phyloP scores from a whole-genome alignment of 2,797 vertebrate species.

The Apogon talboti region DNA sequence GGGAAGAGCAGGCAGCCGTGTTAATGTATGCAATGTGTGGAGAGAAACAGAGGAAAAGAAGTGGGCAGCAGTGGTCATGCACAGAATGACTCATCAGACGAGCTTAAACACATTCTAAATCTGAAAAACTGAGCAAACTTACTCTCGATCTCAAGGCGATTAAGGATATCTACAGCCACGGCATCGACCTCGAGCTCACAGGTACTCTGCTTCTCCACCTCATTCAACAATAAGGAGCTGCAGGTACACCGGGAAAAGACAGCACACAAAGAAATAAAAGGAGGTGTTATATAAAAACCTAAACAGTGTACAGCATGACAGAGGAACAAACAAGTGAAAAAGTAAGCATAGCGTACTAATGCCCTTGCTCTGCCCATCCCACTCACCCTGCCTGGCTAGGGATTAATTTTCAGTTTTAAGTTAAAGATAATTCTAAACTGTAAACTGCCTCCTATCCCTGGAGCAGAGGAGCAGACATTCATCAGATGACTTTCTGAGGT shows the following conservation, averaged over 20 bases:
- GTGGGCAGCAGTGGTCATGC: slow-evolving; percentile 1
- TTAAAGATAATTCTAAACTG: too few species aligned
- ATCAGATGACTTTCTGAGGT: too few species aligned
- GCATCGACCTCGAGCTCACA: slow-evolving; percentile 98
- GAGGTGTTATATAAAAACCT: too few species aligned
- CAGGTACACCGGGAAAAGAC: slow-evolving; percentile 23
- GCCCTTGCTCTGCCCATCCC: too few species aligned
- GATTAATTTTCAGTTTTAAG: too few species aligned
- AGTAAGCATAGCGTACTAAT: too few species aligned
- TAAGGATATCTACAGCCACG: slow-evolving; percentile 95
- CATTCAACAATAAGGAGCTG: slow-evolving; percentile 92
- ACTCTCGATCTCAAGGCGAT: slow-evolving; percentile 97
- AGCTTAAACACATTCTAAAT: not conserved
- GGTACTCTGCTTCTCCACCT: slow-evolving; percentile 91
- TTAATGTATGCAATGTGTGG: slow-evolving; percentile 34
- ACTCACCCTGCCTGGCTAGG: too few species aligned
- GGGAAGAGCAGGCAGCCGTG: not conserved
- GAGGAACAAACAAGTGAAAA: too few species aligned
- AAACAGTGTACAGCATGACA: too few species aligned
- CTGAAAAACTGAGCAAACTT: slow-evolving; percentile 41
- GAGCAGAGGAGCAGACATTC: too few species aligned
- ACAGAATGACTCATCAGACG: slow-evolving; percentile 4
- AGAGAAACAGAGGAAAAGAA: not conserved
- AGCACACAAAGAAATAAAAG: too few species aligned
- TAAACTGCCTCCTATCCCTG: too few species aligned